A percentile compares a stretch with the other conserved stretches of the same genome.
phyloP scores from a whole-genome alignment of 2,888 invertebrate species.

The Drosophila atroscutellata region DNA sequence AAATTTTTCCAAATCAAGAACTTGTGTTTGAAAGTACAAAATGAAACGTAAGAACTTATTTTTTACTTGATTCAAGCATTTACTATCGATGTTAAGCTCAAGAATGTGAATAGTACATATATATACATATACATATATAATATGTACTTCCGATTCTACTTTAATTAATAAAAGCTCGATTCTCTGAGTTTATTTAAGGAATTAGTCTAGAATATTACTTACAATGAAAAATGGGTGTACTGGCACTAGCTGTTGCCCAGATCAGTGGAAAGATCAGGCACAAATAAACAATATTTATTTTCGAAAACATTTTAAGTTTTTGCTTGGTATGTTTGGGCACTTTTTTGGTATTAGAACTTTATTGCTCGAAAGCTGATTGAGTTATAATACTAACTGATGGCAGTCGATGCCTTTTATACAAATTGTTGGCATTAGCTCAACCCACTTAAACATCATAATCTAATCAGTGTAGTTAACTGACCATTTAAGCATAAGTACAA shows the following conservation, averaged over 20 bases:
- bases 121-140: neutral
- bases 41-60: neutral
- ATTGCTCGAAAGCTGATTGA: slow-evolving; percentile 7
- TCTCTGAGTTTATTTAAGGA: neutral
- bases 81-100: too few species aligned
- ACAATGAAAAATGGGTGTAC: slow-evolving; percentile 66
- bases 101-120: neutral
- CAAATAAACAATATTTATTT: slow-evolving; percentile 7
- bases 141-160: neutral
- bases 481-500: slow-evolving; percentile 1
- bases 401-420: slow-evolving; percentile 50
- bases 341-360: slow-evolving; percentile 3
- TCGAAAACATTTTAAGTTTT: slow-evolving; percentile 34
- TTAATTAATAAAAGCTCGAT: neutral
- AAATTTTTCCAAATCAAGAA: too few species aligned
- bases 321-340: neutral
- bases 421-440: neutral
- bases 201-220: slow-evolving; percentile 26
- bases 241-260: slow-evolving; percentile 21
- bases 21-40: neutral
- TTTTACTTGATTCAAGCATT: neutral
- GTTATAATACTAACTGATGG: slow-evolving; percentile 21
- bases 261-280: slow-evolving; percentile 42
- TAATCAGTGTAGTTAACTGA: slow-evolving; percentile 38
- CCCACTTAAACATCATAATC: slow-evolving; percentile 46